A percentile compares a stretch with the other conserved stretches of the same genome.
Conservation (phyloP, 2,797 vertebrate species). For the Melanotaenia parkinsoni region DNA sequence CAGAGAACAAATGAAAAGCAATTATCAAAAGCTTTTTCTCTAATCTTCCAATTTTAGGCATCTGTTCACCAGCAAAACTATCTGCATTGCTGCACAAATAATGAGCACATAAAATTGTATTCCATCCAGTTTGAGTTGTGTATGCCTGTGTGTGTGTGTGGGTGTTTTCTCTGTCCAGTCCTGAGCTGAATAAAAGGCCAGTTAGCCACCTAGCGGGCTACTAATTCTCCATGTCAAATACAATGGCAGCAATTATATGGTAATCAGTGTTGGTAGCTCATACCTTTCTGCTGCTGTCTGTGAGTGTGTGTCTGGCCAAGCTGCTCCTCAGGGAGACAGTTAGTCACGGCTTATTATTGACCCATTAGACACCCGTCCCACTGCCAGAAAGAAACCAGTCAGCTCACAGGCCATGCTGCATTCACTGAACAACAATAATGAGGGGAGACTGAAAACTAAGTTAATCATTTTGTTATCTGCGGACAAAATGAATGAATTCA, state of each 20-base stretch:
- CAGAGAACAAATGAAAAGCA: too few relatives aligned
- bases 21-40: neutral
- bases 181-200: constrained; percentile 79
- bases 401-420: constrained; percentile 68
- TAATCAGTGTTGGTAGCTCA: constrained; percentile 89
- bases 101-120: constrained; percentile 49
- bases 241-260: constrained; percentile 94
- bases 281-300: constrained; percentile 81
- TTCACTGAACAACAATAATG: constrained; percentile 60
- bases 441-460: constrained; percentile 50
- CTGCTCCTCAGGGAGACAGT: constrained; percentile 84
- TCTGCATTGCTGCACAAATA: neutral
- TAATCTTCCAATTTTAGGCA: neutral
- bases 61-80: neutral
- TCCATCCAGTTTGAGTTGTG: constrained; percentile 33
- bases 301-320: constrained; percentile 80
- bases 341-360: constrained; percentile 87
- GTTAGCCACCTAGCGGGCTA: constrained; percentile 84
- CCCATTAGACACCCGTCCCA: constrained; percentile 83
- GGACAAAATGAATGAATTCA: constrained; percentile 38
- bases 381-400: constrained; percentile 77
- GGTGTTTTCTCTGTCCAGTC: constrained; percentile 61
- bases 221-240: constrained; percentile 88
- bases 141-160: constrained; percentile 58
- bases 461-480: constrained; percentile 60